Evolutionary conservation across 2,797 vertebrate genomes (phyloP).

Genomic region (Geotrypetes seraphini): DNA sequence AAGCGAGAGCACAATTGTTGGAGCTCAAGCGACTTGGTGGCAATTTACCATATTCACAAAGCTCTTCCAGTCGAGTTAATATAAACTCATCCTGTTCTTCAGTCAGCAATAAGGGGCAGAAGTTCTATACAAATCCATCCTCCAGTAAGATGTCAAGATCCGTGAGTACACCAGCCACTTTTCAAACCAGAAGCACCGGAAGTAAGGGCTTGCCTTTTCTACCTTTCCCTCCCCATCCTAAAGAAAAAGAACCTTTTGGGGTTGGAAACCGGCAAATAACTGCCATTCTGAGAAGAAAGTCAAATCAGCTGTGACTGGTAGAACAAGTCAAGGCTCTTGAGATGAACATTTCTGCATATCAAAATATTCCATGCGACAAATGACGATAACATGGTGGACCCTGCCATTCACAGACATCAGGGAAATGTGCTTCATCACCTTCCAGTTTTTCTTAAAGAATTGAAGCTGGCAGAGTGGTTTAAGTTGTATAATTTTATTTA

Average conservation of each 20-base stretch:
- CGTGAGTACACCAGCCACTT: neutral
- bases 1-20: constrained; percentile 63
- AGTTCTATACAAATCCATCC: neutral
- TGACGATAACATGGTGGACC: too few relatives aligned
- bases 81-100: constrained; percentile 16
- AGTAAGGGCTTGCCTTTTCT: constrained; percentile 3
- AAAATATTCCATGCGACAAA: too few relatives aligned
- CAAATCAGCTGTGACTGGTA: constrained; percentile 28
- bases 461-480: too few relatives aligned
- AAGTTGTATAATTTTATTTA: too few relatives aligned
- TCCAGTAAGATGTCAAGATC: constrained; percentile 4
- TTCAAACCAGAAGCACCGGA: constrained; percentile 4
- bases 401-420: too few relatives aligned
- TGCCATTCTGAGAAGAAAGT: constrained; percentile 24
- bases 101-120: constrained; percentile 3
- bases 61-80: constrained; percentile 29
- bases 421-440: too few relatives aligned
- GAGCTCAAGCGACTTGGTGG: constrained; percentile 33
- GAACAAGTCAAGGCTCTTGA: too few relatives aligned
- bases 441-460: too few relatives aligned
- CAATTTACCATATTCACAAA: constrained; percentile 16
- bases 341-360: too few relatives aligned
- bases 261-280: constrained; percentile 29
- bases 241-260: constrained; percentile 12
- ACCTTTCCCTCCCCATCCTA: constrained; percentile 30